Percentiles rank a stretch among this genome's conserved stretches.
These are phyloP conservation scores for Pseudomyrmex sp. DNA, from an alignment of 1,140 invertebrate genomes.

Conservation along the genomic window DNA sequence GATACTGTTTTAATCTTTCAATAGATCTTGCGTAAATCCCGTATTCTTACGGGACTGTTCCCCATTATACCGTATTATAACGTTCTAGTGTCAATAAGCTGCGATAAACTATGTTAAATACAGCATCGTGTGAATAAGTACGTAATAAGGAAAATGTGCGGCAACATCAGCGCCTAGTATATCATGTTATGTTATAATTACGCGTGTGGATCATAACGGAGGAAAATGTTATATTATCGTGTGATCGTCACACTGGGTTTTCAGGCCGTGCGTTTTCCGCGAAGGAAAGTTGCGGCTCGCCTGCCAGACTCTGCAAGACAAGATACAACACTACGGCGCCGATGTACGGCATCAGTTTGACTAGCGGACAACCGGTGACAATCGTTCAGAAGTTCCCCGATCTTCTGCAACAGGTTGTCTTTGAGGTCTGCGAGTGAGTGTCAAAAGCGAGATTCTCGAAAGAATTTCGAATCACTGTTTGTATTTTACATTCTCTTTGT, in stretches of 20 bases:
- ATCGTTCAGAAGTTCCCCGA: slow-evolving; percentile 98
- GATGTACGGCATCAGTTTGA: slow-evolving; percentile 96
- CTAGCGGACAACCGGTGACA: slow-evolving; percentile 95
- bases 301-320: slow-evolving; percentile 93
- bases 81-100: slow-evolving; percentile 39
- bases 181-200: neutral
- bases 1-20: slow-evolving; percentile 16
- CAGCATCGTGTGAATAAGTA: neutral
- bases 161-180: neutral
- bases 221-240: slow-evolving; percentile 8
- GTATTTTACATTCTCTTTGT: neutral
- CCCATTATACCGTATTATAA: slow-evolving; percentile 40
- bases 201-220: neutral
- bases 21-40: slow-evolving; percentile 14
- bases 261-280: slow-evolving; percentile 81
- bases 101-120: slow-evolving; percentile 30
- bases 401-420: slow-evolving; percentile 96
- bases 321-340: slow-evolving; percentile 96
- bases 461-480: slow-evolving; percentile 7
- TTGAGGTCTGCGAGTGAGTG: slow-evolving; percentile 90
- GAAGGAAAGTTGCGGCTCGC: slow-evolving; percentile 87
- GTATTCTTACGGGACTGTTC: slow-evolving; percentile 46
- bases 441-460: neutral
- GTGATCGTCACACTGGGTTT: slow-evolving; percentile 58
- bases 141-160: neutral